Conservation (phyloP, 2,888 invertebrate genomes). For the Thera britannica region DNA sequence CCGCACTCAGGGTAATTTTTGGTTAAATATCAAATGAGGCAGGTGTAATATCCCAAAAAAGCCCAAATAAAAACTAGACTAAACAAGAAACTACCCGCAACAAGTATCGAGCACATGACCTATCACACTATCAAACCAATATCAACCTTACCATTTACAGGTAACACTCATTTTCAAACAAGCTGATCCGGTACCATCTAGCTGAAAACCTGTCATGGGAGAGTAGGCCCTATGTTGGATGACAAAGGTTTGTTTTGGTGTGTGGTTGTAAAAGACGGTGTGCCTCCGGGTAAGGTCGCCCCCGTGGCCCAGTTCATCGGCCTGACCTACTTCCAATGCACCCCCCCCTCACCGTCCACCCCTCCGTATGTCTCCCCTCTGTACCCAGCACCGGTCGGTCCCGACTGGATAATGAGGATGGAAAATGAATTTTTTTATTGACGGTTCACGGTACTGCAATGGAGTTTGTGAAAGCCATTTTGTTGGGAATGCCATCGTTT, state of each 20-base stretch:
- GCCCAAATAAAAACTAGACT: conserved; percentile 36
- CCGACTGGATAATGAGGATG: conserved; percentile 45
- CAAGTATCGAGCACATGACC: conserved; percentile 41
- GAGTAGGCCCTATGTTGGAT: conserved; percentile 12
- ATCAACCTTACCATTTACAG: conserved; percentile 29
- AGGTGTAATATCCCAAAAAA: conserved; percentile 20
- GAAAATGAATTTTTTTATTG: conserved; percentile 45
- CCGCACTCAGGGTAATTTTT: no score
- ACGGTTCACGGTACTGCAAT: conserved; percentile 41
- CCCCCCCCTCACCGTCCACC: conserved; percentile 39
- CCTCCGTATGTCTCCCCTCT: conserved; percentile 25
- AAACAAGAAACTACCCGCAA: conserved; percentile 36
- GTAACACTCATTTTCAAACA: conserved; percentile 28
- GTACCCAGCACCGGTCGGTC: conserved; percentile 36
- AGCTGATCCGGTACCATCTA: conserved; percentile 8
- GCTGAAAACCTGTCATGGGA: conserved; percentile 13
- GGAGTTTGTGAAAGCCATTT: conserved; percentile 36
- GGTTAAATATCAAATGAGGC: conserved; percentile 12
- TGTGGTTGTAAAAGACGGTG: conserved; percentile 31
- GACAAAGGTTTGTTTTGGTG: conserved; percentile 30
- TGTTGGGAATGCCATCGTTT: conserved; percentile 18
- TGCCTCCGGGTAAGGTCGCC: conserved; percentile 40
- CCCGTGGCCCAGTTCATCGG: conserved; percentile 61
- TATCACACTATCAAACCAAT: conserved; percentile 25
- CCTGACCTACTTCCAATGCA: conserved; percentile 56